Conservation (phyloP, 2,113 vertebrate genomes). For the Fulmarus glacialis region DNA sequence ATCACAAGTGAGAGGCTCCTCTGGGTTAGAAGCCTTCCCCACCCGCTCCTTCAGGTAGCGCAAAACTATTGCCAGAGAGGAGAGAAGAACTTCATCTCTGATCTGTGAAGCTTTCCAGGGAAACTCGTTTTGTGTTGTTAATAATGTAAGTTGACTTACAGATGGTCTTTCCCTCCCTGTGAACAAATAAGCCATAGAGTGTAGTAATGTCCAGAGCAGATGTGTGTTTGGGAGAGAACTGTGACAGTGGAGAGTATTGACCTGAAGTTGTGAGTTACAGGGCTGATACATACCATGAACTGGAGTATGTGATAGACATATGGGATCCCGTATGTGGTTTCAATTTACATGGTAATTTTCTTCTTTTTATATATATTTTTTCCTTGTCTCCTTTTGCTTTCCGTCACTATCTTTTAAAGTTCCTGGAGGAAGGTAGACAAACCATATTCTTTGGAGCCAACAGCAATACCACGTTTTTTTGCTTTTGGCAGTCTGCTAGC, state of each 20-base stretch:
- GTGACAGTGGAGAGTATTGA: background rate
- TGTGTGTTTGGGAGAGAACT: background rate
- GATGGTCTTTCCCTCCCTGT: background rate
- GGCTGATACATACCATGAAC: background rate
- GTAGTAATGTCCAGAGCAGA: background rate
- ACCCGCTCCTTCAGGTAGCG: background rate
- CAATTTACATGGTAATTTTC: conserved; percentile 23
- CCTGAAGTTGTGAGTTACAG: background rate
- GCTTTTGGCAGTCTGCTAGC: conserved; percentile 44
- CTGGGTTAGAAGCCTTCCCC: background rate
- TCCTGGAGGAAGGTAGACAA: conserved; percentile 21
- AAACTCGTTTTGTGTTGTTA: background rate
- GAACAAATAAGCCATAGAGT: background rate
- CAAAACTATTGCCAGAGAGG: background rate
- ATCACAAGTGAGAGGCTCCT: background rate
- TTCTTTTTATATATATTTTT: background rate
- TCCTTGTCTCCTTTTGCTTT: background rate
- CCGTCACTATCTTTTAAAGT: background rate
- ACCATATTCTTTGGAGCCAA: conserved; percentile 20
- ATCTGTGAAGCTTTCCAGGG: background rate
- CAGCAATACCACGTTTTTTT: background rate
- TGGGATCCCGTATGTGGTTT: background rate
- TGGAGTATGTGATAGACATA: background rate
- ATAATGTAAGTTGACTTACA: background rate
- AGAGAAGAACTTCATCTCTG: background rate